Evolutionary conservation across 2,888 invertebrate genomes (phyloP).

Genomic region (Merodon equestris): DNA sequence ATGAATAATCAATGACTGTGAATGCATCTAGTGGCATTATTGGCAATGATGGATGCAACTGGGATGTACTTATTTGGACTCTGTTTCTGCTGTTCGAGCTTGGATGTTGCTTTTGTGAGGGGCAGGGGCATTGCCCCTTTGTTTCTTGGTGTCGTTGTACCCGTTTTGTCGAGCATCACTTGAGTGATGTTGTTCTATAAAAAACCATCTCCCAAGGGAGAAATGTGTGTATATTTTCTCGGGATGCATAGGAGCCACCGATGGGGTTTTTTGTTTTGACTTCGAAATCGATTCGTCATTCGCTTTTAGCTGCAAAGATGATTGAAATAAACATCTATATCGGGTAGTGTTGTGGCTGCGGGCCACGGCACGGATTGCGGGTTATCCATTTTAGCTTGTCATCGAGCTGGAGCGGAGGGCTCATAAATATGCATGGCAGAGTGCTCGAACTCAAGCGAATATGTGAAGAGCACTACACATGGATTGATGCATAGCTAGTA

Average conservation of each 20-base stretch:
- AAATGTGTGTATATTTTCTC: slow-evolving; percentile 5
- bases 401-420: too few species aligned
- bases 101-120: neutral
- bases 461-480: too few species aligned
- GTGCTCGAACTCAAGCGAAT: too few species aligned
- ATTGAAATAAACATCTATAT: slow-evolving; percentile 12
- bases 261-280: slow-evolving; percentile 41
- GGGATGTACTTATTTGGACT: neutral
- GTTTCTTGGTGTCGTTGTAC: slow-evolving; percentile 29
- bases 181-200: slow-evolving; percentile 34
- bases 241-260: slow-evolving; percentile 32
- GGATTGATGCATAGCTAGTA: too few species aligned
- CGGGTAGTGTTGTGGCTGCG: neutral
- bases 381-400: slow-evolving; percentile 17
- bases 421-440: too few species aligned
- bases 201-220: neutral
- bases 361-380: neutral
- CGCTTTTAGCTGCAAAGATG: slow-evolving; percentile 24
- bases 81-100: neutral
- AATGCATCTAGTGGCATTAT: slow-evolving; percentile 47
- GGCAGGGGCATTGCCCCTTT: slow-evolving; percentile 23
- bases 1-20: slow-evolving; percentile 58
- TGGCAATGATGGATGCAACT: slow-evolving; percentile 45
- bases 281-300: slow-evolving; percentile 41
- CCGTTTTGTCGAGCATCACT: slow-evolving; percentile 37